Base-by-base conservation (phyloP, 2,113 vertebrate species). In the Cyanoramphus novaezelandiae region DNA sequence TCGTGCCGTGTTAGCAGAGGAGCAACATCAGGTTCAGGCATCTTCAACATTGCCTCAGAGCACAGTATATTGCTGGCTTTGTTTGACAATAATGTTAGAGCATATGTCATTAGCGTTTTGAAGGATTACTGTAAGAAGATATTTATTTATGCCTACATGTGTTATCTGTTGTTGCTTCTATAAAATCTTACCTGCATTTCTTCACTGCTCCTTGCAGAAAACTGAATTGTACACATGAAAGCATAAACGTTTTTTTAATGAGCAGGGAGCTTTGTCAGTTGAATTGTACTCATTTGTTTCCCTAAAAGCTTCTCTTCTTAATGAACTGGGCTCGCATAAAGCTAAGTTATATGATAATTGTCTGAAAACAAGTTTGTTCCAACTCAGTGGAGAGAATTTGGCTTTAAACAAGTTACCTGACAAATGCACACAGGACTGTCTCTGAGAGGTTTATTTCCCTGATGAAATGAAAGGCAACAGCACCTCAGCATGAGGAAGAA, bases 41-140 rank as follows among this genome's bases (percentile, higher is more conserved):
- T 91, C 91, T 96, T 92, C 91, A 89, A 80, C 47, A 46, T 62
- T 86, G 80, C 72, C 94, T 91, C 4, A 25, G 53, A 95, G 59
- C 82, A 93, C 24, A 86, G 59, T 23, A n/a, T 84, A 77, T 91
- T 93, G 72, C 60, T 82, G 4, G 92, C 87, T 67, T 75, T 82
- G 27, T 86, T 86, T 88, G 39, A 95, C 39, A 86, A 43, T 90
- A 68, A 82, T 55, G 65, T 72, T 92, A 81, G 53, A 79, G 21
- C 33, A 29, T 35, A 71, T 75, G 16, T 86, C 91, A 76, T 94
- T 91, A 78, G 37, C 65, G 75, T 82, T 97, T 93, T 86, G 60
- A 86, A 80, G 53, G 47, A 84, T 90, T 69, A 84, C 37, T 64
- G 8, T 33, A 63, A 72, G 70, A 76, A 82, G 62, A 91, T 55